phyloP scores from a whole-genome alignment of 2,797 vertebrate genomes.

The Pagetopsis macropterus region DNA sequence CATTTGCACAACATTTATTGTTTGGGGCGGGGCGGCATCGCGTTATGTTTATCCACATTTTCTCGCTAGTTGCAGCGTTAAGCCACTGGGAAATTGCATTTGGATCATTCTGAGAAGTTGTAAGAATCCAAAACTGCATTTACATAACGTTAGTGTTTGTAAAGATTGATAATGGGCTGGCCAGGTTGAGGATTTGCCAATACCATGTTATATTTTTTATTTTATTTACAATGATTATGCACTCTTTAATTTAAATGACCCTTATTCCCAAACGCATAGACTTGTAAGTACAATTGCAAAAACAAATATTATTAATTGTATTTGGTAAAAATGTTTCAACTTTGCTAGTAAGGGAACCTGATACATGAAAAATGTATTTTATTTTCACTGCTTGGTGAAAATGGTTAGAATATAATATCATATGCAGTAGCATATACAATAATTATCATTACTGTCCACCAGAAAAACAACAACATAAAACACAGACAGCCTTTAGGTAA shows the following conservation, averaged over 20 bases:
- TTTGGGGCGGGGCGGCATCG: conserved; percentile 69
- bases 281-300: neutral
- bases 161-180: neutral
- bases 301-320: too few relatives aligned
- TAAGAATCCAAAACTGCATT: too few relatives aligned
- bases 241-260: neutral
- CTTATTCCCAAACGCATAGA: accelerated
- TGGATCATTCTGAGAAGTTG: neutral
- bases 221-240: neutral
- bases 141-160: neutral
- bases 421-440: too few relatives aligned
- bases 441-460: too few relatives aligned
- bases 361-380: neutral
- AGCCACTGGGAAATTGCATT: neutral
- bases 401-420: too few relatives aligned
- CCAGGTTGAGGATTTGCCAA: neutral
- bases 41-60: conserved; percentile 45
- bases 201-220: neutral
- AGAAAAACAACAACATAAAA: too few relatives aligned
- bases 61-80: neutral
- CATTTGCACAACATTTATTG: conserved; percentile 36
- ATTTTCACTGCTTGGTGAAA: neutral
- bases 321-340: too few relatives aligned
- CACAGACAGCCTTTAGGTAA: too few relatives aligned
- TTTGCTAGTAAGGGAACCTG: neutral